Evolutionary conservation across 30 jellyfish, hydroid and myxozoan genomes (phyloP).

Genomic region (Hydractinia echinata): DNA sequence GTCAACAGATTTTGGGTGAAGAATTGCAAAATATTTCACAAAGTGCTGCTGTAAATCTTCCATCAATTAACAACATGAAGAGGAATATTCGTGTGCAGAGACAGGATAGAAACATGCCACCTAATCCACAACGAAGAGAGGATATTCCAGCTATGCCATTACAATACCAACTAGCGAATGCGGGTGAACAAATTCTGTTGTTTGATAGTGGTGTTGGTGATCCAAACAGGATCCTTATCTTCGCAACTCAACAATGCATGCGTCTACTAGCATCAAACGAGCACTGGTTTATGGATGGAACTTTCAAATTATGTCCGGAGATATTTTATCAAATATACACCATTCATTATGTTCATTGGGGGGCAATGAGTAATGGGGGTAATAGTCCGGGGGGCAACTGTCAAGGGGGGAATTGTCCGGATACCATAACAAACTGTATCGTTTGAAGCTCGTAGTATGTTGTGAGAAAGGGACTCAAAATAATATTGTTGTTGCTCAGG

Average conservation of each 20-base stretch:
- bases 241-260: background rate
- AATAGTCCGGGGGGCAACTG: no score
- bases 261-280: background rate
- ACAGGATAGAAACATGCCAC: background rate
- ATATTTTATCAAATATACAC: background rate
- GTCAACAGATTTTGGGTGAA: background rate
- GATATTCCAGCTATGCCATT: conserved; percentile 21
- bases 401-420: no score
- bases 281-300: background rate
- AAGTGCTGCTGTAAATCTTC: conserved; percentile 8
- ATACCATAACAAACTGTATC: no score
- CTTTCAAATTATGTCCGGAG: conserved; percentile 7
- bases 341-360: no score
- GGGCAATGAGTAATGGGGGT: no score
- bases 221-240: background rate
- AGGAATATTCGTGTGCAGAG: background rate
- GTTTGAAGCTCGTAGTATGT: no score
- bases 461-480: no score
- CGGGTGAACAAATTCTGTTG: background rate
- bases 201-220: conserved; percentile 23
- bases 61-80: background rate
- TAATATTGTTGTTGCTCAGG: no score
- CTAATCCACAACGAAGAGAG: no score
- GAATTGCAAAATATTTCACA: background rate
- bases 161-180: background rate